Conservation (phyloP, 2,113 vertebrate species). For the Microcebus lehilahytsara region DNA sequence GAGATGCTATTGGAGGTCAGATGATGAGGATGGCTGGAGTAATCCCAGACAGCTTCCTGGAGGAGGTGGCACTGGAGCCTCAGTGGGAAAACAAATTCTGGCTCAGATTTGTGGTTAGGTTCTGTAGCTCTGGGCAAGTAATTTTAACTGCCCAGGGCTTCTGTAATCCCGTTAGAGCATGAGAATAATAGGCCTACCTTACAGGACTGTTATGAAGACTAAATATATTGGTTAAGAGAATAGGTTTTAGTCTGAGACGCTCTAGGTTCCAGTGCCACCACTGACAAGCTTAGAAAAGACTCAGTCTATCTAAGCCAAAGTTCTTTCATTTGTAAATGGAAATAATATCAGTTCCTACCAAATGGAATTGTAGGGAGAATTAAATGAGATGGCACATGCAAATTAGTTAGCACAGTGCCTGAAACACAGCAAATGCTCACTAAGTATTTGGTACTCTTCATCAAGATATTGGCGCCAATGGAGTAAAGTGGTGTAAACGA, state of each 20-base stretch:
- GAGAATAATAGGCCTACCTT: neutral
- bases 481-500: neutral
- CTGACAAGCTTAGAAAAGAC: neutral
- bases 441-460: neutral
- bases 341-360: neutral
- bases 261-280: neutral
- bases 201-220: neutral
- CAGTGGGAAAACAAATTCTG: neutral
- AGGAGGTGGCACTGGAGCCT: neutral
- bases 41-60: neutral
- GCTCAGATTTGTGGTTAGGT: neutral
- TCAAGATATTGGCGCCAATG: neutral
- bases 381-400: neutral
- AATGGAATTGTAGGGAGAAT: neutral
- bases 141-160: neutral
- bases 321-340: conserved; percentile 20
- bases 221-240: neutral
- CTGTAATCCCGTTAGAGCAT: neutral
- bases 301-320: conserved; percentile 13
- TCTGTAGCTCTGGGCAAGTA: neutral
- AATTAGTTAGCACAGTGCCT: neutral
- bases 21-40: neutral
- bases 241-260: neutral
- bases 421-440: neutral
- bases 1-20: neutral